Conservation (phyloP, 2,797 vertebrate genomes). For the Lithobates pipiens region DNA sequence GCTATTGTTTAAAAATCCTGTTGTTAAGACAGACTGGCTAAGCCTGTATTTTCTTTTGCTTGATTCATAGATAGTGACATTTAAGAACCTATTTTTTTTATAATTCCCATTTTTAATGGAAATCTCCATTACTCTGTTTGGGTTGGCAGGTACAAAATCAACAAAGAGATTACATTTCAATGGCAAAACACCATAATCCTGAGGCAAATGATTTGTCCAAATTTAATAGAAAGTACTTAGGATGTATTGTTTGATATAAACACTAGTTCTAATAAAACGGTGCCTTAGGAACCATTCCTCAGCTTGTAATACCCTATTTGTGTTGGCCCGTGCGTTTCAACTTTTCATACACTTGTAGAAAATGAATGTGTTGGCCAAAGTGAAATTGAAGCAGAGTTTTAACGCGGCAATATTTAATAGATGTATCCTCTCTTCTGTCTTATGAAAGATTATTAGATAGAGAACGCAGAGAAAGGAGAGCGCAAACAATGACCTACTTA, state of each 20-base stretch:
- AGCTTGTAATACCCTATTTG: conserved; percentile 94
- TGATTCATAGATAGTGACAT: conserved; percentile 63
- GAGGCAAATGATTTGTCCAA: conserved; percentile 99
- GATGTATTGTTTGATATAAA: conserved; percentile 98
- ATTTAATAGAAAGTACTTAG: conserved; percentile 98
- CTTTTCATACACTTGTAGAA: conserved; percentile 84
- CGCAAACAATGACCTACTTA: not conserved
- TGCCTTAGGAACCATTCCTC: conserved; percentile 93
- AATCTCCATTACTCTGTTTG: conserved; percentile 94
- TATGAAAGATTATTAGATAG: not conserved
- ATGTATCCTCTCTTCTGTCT: not conserved
- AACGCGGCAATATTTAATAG: conserved; percentile 26
- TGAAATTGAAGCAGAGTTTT: conserved; percentile 68
- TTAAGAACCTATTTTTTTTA: conserved; percentile 30
- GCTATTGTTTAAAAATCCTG: conserved; percentile 46
- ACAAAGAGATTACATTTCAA: conserved; percentile 95
- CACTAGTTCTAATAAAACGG: conserved; percentile 97
- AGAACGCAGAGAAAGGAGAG: not conserved
- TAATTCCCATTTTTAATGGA: conserved; percentile 66
- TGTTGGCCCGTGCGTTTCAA: conserved; percentile 83
- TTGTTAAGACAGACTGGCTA: conserved; percentile 48
- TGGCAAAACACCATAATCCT: conserved; percentile 95
- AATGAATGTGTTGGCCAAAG: conserved; percentile 88
- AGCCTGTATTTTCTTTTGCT: conserved; percentile 53
- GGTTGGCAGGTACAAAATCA: conserved; percentile 90